Percentiles rank a stretch among this genome's conserved stretches.
Evolutionary conservation across 2,797 vertebrate genomes (phyloP).

Genomic region (Mus minutoides): DNA sequence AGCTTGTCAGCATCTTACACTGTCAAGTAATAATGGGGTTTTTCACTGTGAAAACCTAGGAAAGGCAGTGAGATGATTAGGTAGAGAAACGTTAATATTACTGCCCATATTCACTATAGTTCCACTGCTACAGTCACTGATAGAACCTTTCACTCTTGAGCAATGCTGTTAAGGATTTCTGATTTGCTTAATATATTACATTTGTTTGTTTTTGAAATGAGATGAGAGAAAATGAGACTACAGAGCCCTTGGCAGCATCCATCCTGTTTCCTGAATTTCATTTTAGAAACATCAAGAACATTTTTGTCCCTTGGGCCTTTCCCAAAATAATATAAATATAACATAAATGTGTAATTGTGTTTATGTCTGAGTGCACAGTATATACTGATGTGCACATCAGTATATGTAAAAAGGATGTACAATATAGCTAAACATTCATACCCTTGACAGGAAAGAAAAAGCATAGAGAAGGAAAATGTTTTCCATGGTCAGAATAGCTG

Average conservation of each 20-base stretch:
- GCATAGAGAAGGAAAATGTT: not conserved
- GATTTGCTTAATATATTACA: not conserved
- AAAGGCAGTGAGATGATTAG: not conserved
- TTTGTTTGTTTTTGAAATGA: not conserved
- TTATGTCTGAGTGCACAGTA: not conserved
- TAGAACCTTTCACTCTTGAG: not conserved
- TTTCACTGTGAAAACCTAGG: conserved; percentile 12
- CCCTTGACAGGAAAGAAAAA: not conserved
- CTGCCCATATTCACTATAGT: not conserved
- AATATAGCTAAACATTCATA: not conserved
- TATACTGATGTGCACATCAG: not conserved
- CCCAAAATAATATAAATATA: not conserved
- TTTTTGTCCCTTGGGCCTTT: not conserved
- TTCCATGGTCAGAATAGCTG: not conserved
- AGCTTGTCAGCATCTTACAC: not conserved
- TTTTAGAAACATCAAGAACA: conserved; percentile 9
- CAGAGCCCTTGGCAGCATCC: not conserved
- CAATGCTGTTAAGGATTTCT: not conserved
- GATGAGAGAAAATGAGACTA: not conserved
- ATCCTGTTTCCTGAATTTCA: not conserved
- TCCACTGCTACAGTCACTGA: not conserved
- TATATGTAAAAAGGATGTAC: too few species aligned
- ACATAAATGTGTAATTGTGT: not conserved
- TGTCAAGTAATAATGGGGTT: not conserved
- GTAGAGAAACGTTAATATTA: not conserved